Percentiles rank a stretch among this genome's conserved stretches.
Evolutionary conservation across 1,140 invertebrate genomes (phyloP).

Genomic region (Formica exsecta): DNA sequence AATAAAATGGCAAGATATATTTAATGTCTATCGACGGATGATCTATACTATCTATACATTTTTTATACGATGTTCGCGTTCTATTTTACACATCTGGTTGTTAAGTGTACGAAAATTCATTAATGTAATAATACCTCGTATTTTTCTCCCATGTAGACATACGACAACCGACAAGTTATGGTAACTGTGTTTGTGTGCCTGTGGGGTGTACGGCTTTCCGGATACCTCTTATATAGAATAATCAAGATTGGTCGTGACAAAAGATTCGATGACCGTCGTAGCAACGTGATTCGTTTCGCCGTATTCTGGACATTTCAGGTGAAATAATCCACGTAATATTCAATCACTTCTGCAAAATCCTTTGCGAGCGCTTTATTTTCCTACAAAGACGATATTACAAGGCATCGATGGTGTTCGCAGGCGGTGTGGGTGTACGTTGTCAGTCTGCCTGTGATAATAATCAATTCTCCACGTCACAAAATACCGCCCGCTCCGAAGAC

Average conservation of each 20-base stretch:
- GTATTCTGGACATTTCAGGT: conserved; percentile 97
- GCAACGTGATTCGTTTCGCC: conserved; percentile 94
- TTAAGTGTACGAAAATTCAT: not conserved
- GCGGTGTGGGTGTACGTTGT: conserved; percentile 97
- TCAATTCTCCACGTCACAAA: conserved; percentile 94
- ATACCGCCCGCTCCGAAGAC: conserved; percentile 92
- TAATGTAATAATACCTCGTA: not conserved
- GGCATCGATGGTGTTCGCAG: conserved; percentile 85
- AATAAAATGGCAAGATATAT: conserved; percentile 32
- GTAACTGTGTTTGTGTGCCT: conserved; percentile 94
- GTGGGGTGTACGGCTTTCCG: conserved; percentile 94
- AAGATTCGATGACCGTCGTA: conserved; percentile 95
- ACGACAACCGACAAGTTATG: conserved; percentile 94
- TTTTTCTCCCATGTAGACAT: conserved; percentile 87
- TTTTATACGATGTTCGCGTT: not conserved
- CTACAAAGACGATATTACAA: not conserved
- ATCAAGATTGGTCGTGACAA: conserved; percentile 96
- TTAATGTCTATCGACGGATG: conserved; percentile 33
- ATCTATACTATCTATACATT: conserved; percentile 9
- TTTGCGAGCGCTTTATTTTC: not conserved
- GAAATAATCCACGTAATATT: conserved; percentile 46
- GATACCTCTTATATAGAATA: conserved; percentile 95
- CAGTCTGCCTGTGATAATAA: conserved; percentile 96
- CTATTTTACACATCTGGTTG: not conserved
- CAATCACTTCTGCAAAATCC: too few species aligned